A percentile compares a stretch with the other conserved stretches of the same genome.
phyloP scores from a whole-genome alignment of 2,888 invertebrate species.

The Coronaproctus castanopsis region DNA sequence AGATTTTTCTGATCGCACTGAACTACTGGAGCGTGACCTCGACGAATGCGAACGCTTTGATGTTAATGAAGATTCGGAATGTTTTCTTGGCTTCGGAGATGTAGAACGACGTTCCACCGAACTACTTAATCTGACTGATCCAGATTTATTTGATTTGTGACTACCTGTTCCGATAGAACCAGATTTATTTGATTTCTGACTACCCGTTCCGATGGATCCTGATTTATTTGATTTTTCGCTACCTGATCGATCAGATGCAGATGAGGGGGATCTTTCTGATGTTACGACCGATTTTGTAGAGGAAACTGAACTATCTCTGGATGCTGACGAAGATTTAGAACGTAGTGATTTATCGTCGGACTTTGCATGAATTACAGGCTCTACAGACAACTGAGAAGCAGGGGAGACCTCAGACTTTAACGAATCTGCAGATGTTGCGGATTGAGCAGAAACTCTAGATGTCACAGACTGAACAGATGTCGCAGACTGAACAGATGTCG shows the following conservation, averaged over 20 bases:
- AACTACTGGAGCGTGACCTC: constrained; percentile 23
- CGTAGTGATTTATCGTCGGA: background rate
- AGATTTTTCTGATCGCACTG: constrained; percentile 17
- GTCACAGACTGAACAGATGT: too few relatives aligned
- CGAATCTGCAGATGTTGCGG: too few relatives aligned
- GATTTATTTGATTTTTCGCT: constrained; percentile 15
- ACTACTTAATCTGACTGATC: too few relatives aligned
- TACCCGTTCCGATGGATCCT: constrained; percentile 21
- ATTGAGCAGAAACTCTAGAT: too few relatives aligned
- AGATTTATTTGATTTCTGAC: constrained; percentile 26
- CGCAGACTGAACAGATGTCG: too few relatives aligned
- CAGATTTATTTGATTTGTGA: too few relatives aligned
- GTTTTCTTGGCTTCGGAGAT: background rate
- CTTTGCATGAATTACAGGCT: background rate
- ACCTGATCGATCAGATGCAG: constrained; percentile 16
- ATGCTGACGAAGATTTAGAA: background rate
- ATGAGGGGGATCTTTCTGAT: constrained; percentile 10
- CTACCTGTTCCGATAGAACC: too few relatives aligned
- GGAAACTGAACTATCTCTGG: background rate
- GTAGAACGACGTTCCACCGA: background rate
- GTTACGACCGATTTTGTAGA: background rate
- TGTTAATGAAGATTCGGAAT: too few relatives aligned
- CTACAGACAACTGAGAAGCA: too few relatives aligned
- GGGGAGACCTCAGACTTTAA: too few relatives aligned
- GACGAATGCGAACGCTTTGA: constrained; percentile 21